phyloP scores from a whole-genome alignment of 92 coral and sea anemone genomes.

The Zoanthus sociatus region DNA sequence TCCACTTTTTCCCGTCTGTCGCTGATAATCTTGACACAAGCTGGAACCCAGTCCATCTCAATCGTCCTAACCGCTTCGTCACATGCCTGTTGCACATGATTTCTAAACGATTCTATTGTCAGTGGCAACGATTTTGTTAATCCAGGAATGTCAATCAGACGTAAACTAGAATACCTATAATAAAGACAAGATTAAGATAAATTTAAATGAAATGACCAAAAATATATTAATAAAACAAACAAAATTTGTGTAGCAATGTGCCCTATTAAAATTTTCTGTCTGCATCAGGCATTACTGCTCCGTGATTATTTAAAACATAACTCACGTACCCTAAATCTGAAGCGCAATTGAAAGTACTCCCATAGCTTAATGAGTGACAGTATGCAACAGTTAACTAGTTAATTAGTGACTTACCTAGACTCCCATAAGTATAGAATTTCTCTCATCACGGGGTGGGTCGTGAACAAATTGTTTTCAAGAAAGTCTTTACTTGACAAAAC shows the following conservation, averaged over 20 bases:
- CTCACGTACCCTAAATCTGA: too few relatives aligned
- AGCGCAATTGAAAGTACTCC: neutral
- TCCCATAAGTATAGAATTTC: conserved; percentile 91
- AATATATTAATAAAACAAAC: too few relatives aligned
- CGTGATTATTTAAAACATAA: too few relatives aligned
- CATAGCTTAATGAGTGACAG: neutral
- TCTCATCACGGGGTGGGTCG: conserved; percentile 81
- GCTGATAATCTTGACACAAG: conserved; percentile 89
- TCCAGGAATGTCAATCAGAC: conserved; percentile 82
- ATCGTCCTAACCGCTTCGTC: conserved; percentile 74
- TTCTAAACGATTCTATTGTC: conserved; percentile 73
- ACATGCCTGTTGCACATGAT: conserved; percentile 76
- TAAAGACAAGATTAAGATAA: neutral
- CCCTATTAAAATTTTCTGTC: too few relatives aligned
- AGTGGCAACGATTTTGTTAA: conserved; percentile 76
- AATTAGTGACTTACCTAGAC: conserved; percentile 73
- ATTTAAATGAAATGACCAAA: neutral
- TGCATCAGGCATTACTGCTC: too few relatives aligned
- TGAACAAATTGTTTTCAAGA: conserved; percentile 76
- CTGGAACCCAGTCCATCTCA: conserved; percentile 83
- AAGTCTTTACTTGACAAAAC: conserved; percentile 69
- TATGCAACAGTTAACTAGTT: neutral
- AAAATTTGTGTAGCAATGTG: too few relatives aligned
- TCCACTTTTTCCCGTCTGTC: conserved; percentile 86
- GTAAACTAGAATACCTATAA: conserved; percentile 78